These are phyloP conservation scores for Conops quadrifasciatus DNA, from an alignment of 2,888 invertebrate genomes.

Conservation along the genomic window DNA sequence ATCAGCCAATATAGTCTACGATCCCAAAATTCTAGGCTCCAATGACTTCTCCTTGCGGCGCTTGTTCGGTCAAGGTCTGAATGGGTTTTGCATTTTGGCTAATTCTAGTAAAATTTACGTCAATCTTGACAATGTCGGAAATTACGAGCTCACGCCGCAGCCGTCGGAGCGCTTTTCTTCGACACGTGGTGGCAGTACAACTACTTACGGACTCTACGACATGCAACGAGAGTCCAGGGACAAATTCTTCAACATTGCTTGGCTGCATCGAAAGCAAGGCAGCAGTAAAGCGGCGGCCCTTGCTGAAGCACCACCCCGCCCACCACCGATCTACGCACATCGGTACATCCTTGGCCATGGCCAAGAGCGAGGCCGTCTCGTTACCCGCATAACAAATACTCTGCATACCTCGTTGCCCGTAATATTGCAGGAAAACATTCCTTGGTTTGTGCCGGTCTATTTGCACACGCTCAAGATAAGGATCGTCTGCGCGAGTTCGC, in stretches of 20 bases:
- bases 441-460: conserved; percentile 90
- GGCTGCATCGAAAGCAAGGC: conserved; percentile 63
- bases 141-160: conserved; percentile 73
- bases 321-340: conserved; percentile 79
- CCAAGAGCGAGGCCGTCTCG: conserved; percentile 89
- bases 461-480: conserved; percentile 76
- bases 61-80: conserved; percentile 86
- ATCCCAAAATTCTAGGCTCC: conserved; percentile 70
- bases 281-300: conserved; percentile 65
- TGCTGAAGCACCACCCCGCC: background rate
- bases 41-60: conserved; percentile 86
- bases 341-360: conserved; percentile 89
- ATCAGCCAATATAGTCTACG: conserved; percentile 88
- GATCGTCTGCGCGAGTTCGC: background rate
- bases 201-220: conserved; percentile 77
- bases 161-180: conserved; percentile 71
- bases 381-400: conserved; percentile 84
- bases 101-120: conserved; percentile 81
- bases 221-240: conserved; percentile 61
- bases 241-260: conserved; percentile 76
- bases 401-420: conserved; percentile 79
- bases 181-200: conserved; percentile 74
- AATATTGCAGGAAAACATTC: conserved; percentile 87
- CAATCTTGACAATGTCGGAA: conserved; percentile 70
- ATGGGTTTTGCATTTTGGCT: conserved; percentile 84